Evolutionary conservation across 2,113 vertebrate genomes (phyloP).

Genomic region (Crotalus viridis): DNA sequence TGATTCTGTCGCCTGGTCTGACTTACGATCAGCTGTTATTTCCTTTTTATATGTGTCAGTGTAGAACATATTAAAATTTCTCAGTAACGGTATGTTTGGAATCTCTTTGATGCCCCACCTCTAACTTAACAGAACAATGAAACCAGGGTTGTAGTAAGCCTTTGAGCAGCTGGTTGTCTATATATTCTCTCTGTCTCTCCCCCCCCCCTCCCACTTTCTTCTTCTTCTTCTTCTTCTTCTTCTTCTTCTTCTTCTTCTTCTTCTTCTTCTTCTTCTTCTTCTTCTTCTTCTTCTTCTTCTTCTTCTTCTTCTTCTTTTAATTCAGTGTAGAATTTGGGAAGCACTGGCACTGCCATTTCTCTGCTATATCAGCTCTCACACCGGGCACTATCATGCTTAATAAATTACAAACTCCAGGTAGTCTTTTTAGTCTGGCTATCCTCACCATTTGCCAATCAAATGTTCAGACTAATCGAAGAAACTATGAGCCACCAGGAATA

Average conservation of each 20-base stretch:
- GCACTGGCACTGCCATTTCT: constrained; percentile 70
- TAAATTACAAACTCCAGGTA: not conserved
- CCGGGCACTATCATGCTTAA: constrained; percentile 42
- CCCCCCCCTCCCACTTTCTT: constrained; percentile 33
- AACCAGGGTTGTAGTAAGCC: constrained; percentile 84
- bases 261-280: no score
- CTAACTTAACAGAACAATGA: constrained; percentile 83
- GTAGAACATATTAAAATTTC: constrained; percentile 84
- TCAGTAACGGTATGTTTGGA: constrained; percentile 79
- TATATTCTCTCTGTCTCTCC: constrained; percentile 74
- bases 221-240: no score
- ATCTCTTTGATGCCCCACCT: constrained; percentile 85
- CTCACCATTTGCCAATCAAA: constrained; percentile 42
- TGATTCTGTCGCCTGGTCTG: constrained; percentile 60
- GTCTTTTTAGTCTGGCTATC: constrained; percentile 40
- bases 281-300: constrained; percentile 44
- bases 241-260: not conserved
- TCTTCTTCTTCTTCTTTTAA: constrained; percentile 61
- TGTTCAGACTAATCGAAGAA: constrained; percentile 50
- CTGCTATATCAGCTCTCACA: constrained; percentile 57
- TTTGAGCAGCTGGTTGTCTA: constrained; percentile 82
- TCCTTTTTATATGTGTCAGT: constrained; percentile 82
- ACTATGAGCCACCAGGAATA: constrained; percentile 50
- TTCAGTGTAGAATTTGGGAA: constrained; percentile 71
- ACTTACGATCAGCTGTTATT: constrained; percentile 82